These are phyloP conservation scores for Unio delphinus DNA, from an alignment of 2,888 invertebrate species.

Conservation along the genomic window DNA sequence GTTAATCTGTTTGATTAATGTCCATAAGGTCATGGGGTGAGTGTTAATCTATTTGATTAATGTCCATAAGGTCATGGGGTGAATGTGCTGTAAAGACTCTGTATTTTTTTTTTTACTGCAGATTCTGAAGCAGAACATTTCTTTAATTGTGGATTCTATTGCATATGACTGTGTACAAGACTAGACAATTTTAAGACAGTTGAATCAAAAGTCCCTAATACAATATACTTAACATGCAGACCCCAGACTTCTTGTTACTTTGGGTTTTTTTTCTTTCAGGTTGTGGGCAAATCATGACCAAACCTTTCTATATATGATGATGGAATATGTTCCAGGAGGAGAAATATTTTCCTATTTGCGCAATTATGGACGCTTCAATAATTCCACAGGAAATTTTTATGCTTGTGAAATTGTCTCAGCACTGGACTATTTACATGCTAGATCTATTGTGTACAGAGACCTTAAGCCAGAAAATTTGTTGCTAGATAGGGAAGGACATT, in stretches of 20 bases:
- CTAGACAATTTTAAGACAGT: too few species aligned
- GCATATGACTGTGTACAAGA: too few species aligned
- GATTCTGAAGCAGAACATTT: too few species aligned
- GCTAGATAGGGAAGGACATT: slow-evolving; percentile 91
- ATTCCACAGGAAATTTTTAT: slow-evolving; percentile 89
- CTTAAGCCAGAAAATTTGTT: slow-evolving; percentile 85
- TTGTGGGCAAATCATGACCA: slow-evolving; percentile 83
- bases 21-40: too few species aligned
- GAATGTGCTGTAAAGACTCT: too few species aligned
- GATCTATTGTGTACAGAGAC: slow-evolving; percentile 72
- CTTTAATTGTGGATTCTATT: too few species aligned
- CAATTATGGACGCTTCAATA: slow-evolving; percentile 87
- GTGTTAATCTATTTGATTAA: too few species aligned
- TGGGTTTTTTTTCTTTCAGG: slow-evolving; percentile 28
- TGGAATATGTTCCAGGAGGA: slow-evolving; percentile 95
- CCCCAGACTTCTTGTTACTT: neutral
- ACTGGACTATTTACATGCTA: slow-evolving; percentile 92
- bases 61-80: too few species aligned
- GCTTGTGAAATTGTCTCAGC: slow-evolving; percentile 95
- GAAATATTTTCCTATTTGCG: slow-evolving; percentile 96
- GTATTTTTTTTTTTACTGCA: too few species aligned
- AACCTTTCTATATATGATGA: slow-evolving; percentile 94
- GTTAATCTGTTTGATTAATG: too few species aligned
- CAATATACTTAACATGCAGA: neutral
- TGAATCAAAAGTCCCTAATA: too few species aligned